These are phyloP conservation scores for Urophycis tenuis DNA, from an alignment of 2,797 vertebrate species.

Conservation along the genomic window DNA sequence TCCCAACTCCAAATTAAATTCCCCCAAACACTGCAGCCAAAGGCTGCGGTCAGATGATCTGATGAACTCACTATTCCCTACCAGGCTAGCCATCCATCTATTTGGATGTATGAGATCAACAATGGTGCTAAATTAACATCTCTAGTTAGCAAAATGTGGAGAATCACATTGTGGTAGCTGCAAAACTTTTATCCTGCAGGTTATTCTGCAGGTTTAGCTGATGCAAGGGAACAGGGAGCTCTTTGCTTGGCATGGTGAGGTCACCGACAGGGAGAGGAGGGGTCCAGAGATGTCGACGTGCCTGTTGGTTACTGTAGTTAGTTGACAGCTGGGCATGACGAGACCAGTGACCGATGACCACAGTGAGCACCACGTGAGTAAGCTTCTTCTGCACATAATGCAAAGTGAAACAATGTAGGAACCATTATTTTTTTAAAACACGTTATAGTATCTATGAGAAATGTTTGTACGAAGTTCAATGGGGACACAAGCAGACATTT, in stretches of 20 bases:
- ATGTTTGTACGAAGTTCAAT: too few species aligned
- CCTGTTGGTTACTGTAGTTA: not conserved
- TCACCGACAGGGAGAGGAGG: not conserved
- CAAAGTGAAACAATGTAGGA: not conserved
- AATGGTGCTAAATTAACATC: too few species aligned
- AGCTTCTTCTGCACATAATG: not conserved
- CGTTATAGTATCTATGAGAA: too few species aligned
- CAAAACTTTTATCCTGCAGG: not conserved
- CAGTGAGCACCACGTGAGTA: not conserved
- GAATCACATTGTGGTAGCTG: too few species aligned
- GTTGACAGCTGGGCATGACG: not conserved
- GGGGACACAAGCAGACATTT: not conserved
- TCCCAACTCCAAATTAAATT: conserved; percentile 15
- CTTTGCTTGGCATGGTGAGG: not conserved
- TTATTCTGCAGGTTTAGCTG: not conserved
- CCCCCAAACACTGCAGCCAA: too few species aligned
- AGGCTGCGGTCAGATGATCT: too few species aligned
- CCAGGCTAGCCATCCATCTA: too few species aligned
- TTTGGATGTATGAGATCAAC: too few species aligned
- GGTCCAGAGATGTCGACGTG: not conserved
- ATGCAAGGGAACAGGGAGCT: not conserved
- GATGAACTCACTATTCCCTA: too few species aligned
- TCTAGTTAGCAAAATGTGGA: too few species aligned
- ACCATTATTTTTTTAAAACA: too few species aligned
- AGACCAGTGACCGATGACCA: not conserved